Percentiles rank a stretch among this genome's conserved stretches.
phyloP scores from a whole-genome alignment of 2,888 invertebrate genomes.

The Blera fallax region DNA sequence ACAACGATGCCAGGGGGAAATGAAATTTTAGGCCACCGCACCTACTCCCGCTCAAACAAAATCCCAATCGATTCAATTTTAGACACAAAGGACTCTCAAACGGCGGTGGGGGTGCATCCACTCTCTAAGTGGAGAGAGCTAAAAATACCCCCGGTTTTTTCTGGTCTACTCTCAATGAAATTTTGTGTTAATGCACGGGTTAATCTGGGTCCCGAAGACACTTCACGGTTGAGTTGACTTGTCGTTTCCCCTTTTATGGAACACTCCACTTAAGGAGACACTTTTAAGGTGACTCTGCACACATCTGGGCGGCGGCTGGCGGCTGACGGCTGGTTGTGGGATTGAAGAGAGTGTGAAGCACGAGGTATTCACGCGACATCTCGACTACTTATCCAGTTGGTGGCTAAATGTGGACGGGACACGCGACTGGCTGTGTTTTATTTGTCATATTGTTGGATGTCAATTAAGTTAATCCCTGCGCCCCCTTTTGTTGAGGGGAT shows the following conservation, averaged over 20 bases:
- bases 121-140: constrained; percentile 31
- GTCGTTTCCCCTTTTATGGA: constrained; percentile 45
- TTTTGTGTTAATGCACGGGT: constrained; percentile 67
- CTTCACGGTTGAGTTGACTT: constrained; percentile 66
- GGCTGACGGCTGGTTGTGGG: too few species aligned
- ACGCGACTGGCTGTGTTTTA: constrained; percentile 56
- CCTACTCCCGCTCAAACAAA: neutral
- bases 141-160: constrained; percentile 58
- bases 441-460: constrained; percentile 64
- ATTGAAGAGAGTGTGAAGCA: constrained; percentile 42
- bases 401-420: constrained; percentile 25
- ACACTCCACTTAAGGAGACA: constrained; percentile 65
- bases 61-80: constrained; percentile 43
- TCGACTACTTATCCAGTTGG: constrained; percentile 40
- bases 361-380: constrained; percentile 49
- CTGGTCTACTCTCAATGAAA: constrained; percentile 1
- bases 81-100: constrained; percentile 10
- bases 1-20: constrained; percentile 58
- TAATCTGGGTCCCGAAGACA: constrained; percentile 56
- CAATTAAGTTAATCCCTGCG: constrained; percentile 66
- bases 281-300: constrained; percentile 53
- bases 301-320: too few species aligned
- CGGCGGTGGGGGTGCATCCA: neutral
- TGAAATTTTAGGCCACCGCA: constrained; percentile 46
- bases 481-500: constrained; percentile 37